These are phyloP conservation scores for Nomada goodeniana DNA, from an alignment of 2,888 invertebrate genomes.

Conservation along the genomic window DNA sequence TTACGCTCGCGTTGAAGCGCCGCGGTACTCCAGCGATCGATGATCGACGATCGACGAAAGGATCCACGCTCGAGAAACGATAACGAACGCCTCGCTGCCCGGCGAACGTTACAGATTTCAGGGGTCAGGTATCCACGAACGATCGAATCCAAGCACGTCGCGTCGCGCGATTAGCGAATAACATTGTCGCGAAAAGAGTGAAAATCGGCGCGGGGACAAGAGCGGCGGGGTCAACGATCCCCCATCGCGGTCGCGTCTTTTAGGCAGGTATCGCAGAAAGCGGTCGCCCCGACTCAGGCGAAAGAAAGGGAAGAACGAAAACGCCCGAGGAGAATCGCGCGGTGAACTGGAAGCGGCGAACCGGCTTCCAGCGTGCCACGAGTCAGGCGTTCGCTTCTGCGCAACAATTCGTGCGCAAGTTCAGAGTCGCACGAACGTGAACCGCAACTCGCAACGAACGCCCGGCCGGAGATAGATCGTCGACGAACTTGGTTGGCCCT, in stretches of 20 bases:
- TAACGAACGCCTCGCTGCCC: too few species aligned
- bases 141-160: too few species aligned
- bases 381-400: constrained; percentile 47
- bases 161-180: too few species aligned
- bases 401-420: constrained; percentile 37
- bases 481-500: background rate
- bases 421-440: constrained; percentile 15
- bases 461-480: constrained; percentile 27
- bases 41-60: too few species aligned
- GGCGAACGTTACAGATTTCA: too few species aligned
- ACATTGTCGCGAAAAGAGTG: too few species aligned
- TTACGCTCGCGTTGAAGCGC: too few species aligned
- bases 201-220: too few species aligned
- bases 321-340: constrained; percentile 37
- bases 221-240: constrained; percentile 26
- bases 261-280: constrained; percentile 5
- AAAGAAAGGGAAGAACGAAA: constrained; percentile 16
- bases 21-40: too few species aligned
- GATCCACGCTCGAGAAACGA: too few species aligned
- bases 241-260: constrained; percentile 7
- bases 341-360: constrained; percentile 43
- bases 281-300: background rate
- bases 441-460: background rate
- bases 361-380: constrained; percentile 27
- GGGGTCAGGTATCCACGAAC: too few species aligned